Conservation (phyloP, 1,140 invertebrate genomes). For the Drosophila eugracilis region DNA sequence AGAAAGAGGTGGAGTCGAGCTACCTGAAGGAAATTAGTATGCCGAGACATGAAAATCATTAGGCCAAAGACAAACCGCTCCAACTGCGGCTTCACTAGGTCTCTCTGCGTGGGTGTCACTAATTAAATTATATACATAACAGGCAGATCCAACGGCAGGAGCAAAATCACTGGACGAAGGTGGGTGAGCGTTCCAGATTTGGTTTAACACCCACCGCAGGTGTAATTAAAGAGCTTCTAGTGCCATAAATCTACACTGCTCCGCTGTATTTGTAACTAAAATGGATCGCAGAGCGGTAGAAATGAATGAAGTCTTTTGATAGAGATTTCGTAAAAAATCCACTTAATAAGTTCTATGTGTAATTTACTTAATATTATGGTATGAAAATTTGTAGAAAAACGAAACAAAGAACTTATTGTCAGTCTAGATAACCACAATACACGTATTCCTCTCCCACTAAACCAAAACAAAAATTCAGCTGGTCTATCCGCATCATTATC, state of each 20-base stretch:
- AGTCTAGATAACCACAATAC: neutral
- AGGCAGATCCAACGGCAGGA: conserved; percentile 16
- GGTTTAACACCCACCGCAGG: conserved; percentile 51
- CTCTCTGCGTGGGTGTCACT: conserved; percentile 68
- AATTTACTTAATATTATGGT: no score
- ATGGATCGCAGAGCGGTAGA: neutral
- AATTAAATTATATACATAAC: conserved; percentile 74
- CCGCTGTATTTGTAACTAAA: conserved; percentile 12
- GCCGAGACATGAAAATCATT: conserved; percentile 76
- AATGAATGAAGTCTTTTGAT: neutral
- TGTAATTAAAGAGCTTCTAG: conserved; percentile 71
- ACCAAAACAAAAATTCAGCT: conserved; percentile 1
- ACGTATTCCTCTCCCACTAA: neutral
- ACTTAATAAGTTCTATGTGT: no score
- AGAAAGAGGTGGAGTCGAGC: conserved; percentile 10
- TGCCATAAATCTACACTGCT: conserved; percentile 67
- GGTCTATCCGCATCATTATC: conserved; percentile 12
- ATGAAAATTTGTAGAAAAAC: no score
- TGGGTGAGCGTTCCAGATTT: conserved; percentile 21
- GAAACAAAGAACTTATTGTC: neutral
- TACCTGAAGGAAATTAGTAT: conserved; percentile 70
- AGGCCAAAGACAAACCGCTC: conserved; percentile 39
- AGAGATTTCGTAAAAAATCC: neutral
- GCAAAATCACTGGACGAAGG: conserved; percentile 1
- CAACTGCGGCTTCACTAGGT: conserved; percentile 11